These are phyloP conservation scores for Pseudanteris insignis DNA, from an alignment of 2,888 invertebrate genomes.

Conservation along the genomic window DNA sequence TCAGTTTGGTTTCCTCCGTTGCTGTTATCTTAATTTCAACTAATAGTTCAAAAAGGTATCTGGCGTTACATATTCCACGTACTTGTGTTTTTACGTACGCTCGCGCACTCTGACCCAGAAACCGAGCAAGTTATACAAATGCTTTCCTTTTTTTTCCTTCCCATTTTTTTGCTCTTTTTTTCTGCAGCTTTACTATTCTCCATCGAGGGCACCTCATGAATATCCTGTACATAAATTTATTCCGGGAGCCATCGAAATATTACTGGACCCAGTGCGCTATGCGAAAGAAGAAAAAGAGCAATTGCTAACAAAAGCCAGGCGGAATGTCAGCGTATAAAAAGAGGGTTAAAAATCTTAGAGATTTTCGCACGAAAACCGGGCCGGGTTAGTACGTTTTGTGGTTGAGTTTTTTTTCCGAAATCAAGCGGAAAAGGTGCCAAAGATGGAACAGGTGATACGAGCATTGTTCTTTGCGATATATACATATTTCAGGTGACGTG, in stretches of 20 bases:
- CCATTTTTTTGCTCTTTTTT: too few relatives aligned
- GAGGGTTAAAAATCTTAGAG: conserved; percentile 30
- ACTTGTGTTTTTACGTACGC: conserved; percentile 20
- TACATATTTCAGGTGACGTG: too few relatives aligned
- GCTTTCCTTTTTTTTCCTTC: too few relatives aligned
- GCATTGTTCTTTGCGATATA: conserved; percentile 2
- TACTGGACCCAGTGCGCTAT: conserved; percentile 43
- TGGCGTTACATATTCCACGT: conserved; percentile 18
- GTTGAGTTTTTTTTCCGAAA: conserved; percentile 14
- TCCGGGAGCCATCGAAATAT: conserved; percentile 47
- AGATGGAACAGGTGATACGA: conserved; percentile 1
- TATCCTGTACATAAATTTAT: conserved; percentile 50
- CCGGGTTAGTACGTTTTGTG: conserved; percentile 17
- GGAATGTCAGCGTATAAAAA: conserved; percentile 22
- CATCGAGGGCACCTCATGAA: conserved; percentile 47
- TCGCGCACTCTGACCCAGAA: conserved; percentile 32
- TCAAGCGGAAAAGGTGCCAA: conserved; percentile 1
- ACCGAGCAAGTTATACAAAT: conserved; percentile 43
- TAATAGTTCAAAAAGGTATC: conserved; percentile 18
- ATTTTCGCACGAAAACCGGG: conserved; percentile 13
- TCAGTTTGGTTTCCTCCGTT: too few relatives aligned
- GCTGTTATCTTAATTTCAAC: too few relatives aligned
- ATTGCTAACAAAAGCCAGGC: conserved; percentile 37
- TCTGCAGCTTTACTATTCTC: conserved; percentile 37
- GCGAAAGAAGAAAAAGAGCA: conserved; percentile 31